phyloP scores from a whole-genome alignment of 2,888 invertebrate genomes.

The Kryphioiulus occultus region DNA sequence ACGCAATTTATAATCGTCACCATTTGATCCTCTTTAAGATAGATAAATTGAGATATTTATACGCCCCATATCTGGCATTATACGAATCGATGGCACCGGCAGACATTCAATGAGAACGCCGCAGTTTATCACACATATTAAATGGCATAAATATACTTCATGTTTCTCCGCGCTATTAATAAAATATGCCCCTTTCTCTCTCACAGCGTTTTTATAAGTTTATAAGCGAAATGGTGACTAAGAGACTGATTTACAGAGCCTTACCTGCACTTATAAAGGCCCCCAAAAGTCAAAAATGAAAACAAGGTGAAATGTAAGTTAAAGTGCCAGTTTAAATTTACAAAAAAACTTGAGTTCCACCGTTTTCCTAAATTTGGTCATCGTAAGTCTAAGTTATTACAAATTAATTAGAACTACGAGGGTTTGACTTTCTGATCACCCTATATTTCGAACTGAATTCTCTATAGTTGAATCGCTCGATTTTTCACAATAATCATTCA shows the following conservation, averaged over 20 bases:
- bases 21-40: conserved; percentile 41
- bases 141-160: neutral
- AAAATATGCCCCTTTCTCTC: neutral
- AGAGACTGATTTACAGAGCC: neutral
- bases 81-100: neutral
- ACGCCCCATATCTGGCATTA: neutral
- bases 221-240: neutral
- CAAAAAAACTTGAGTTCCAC: too few species aligned
- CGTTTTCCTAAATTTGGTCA: too few species aligned
- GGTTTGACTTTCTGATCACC: too few species aligned
- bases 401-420: too few species aligned
- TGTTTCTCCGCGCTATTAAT: neutral
- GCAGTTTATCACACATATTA: neutral
- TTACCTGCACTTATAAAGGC: neutral
- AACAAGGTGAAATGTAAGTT: neutral
- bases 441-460: too few species aligned
- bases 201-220: neutral
- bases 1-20: conserved; percentile 37
- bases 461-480: too few species aligned
- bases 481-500: too few species aligned
- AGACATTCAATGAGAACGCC: neutral
- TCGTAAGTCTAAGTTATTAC: too few species aligned
- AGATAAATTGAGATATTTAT: conserved; percentile 43
- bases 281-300: neutral
- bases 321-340: too few species aligned